Evolutionary conservation across 2,113 vertebrate genomes (phyloP), one percentile per base, ranked within the genome.

Genomic region (Agapornis roseicollis): DNA sequence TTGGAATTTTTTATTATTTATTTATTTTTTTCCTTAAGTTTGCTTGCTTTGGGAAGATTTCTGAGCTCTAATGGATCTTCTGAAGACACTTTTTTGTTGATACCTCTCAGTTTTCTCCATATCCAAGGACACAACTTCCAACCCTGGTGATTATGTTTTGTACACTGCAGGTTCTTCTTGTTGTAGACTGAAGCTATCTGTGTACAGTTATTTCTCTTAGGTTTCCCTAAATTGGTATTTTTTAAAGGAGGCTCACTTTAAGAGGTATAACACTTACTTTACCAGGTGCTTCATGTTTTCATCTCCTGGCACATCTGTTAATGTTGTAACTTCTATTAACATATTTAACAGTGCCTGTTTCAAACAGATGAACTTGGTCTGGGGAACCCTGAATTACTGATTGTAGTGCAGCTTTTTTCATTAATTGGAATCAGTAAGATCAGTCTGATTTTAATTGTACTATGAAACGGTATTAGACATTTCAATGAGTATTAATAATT

Each of bases 401-500:
- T 73, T 52, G 17, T 28, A 28, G 25, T 78, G 35, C 44, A 53
- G 17, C 13, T 52, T 61, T 77, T 81, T 63, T 68, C 9, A 33
- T 68, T 80, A 86, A 28, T 13, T 84, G 29, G 27, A 31, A 61
- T 18, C 46, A 64, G 8, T 55, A 55, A 72, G 7, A 61, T 63
- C 28, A 25, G 28, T 41, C 46, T 86, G 28, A 37, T 61, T 29
- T 25, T 66, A 46, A 27, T 14, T 31, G 13, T 87, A 19, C 13
- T 69, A 2, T 86, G 72, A 58, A 56, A 53, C 46, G 47, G 12
- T 60, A 16, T 69, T 35, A 9, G 18, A 25, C 23, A 10, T 85
- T 79, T 81, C 81, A 68, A 35, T 72, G 7, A 49, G 22, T 70
- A 65, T 68, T 87, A 61, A 61, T 85, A 47, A 73, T 92, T 96